Evolutionary conservation across 2,888 invertebrate genomes (phyloP).

Genomic region (Lasioglossum villosulum): DNA sequence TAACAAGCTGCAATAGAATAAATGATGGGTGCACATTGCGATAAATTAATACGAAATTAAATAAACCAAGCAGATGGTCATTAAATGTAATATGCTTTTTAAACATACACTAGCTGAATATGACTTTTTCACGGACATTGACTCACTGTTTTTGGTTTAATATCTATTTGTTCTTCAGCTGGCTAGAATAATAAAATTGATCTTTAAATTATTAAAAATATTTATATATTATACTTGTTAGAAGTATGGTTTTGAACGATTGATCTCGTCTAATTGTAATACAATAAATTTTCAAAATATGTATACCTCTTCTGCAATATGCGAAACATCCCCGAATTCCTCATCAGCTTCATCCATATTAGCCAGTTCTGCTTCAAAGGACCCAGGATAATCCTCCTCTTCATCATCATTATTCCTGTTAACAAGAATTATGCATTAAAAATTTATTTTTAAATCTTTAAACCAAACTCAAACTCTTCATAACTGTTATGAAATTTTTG

Average conservation of each 20-base stretch:
- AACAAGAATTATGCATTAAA: neutral
- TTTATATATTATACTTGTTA: neutral
- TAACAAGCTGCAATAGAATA: neutral
- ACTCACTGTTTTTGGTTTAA: constrained; percentile 49
- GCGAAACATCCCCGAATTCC: constrained; percentile 85
- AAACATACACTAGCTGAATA: neutral
- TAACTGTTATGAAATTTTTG: neutral
- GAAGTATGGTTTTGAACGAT: neutral
- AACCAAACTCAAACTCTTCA: neutral
- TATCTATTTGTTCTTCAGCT: constrained; percentile 7
- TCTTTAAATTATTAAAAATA: constrained; percentile 22
- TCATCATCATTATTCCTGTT: constrained; percentile 85
- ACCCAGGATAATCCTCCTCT: constrained; percentile 87
- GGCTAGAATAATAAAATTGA: constrained; percentile 46
- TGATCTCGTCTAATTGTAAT: neutral
- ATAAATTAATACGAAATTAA: neutral
- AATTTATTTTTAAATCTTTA: neutral
- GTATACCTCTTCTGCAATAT: constrained; percentile 85
- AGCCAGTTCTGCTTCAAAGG: constrained; percentile 90
- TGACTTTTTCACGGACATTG: constrained; percentile 1
- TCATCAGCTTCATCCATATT: constrained; percentile 88
- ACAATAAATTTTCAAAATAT: neutral
- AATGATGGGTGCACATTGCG: neutral
- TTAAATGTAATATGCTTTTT: neutral
- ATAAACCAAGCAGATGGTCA: neutral